Evolutionary conservation across 2,113 vertebrate species (phyloP).

Genomic region (Pelvicachromis taeniatus): DNA sequence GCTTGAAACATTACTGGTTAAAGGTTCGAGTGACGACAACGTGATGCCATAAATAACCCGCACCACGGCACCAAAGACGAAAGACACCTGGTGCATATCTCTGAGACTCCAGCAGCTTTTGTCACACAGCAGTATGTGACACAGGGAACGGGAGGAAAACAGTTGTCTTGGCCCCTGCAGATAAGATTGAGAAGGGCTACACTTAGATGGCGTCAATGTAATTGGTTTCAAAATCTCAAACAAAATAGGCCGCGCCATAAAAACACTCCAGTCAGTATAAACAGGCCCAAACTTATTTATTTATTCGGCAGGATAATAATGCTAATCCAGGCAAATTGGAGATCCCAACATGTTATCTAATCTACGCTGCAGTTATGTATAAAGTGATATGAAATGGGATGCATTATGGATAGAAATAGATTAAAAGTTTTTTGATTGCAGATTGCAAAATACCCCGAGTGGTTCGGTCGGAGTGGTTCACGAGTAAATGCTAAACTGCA

Average conservation of each 20-base stretch:
- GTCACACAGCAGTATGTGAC: neutral
- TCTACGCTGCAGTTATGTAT: neutral
- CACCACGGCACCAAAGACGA: neutral
- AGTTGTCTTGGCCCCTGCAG: neutral
- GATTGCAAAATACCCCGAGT: neutral
- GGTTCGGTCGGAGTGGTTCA: neutral
- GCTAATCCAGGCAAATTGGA: neutral
- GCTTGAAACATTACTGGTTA: neutral
- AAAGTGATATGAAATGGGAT: neutral
- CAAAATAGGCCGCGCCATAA: neutral
- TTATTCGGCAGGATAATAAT: neutral
- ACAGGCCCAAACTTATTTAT: neutral
- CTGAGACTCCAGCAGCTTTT: neutral
- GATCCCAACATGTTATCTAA: neutral
- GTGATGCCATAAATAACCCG: neutral
- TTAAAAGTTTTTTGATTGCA: neutral
- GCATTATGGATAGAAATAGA: neutral
- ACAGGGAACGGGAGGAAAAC: neutral
- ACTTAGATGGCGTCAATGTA: neutral
- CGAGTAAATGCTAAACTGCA: neutral
- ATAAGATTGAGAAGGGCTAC: neutral
- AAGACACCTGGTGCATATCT: neutral
- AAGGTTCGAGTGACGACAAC: fast-evolving
- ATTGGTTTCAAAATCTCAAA: neutral
- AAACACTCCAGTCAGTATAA: neutral